Percentiles rank a stretch among this genome's conserved stretches.
These are phyloP conservation scores for Myodes glareolus DNA, from an alignment of 2,113 vertebrate species.

Conservation along the genomic window DNA sequence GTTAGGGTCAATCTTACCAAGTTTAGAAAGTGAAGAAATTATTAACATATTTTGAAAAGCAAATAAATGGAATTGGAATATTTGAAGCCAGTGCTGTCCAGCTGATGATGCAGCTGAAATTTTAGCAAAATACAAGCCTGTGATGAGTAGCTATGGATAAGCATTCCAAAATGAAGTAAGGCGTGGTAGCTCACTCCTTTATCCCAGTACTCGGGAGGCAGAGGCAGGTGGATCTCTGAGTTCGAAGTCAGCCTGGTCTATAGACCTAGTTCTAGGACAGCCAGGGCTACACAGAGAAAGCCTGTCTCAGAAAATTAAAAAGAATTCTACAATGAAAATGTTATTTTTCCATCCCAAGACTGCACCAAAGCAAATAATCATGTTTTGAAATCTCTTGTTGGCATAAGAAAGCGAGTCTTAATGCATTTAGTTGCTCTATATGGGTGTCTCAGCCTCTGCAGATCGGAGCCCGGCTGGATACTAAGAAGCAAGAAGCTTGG, in stretches of 20 bases:
- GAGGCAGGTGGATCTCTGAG: not conserved
- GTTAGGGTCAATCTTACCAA: not conserved
- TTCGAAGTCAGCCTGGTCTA: not conserved
- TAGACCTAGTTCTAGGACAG: not conserved
- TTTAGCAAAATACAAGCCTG: not conserved
- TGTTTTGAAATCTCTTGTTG: not conserved
- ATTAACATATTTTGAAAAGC: constrained; percentile 69
- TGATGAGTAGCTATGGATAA: not conserved
- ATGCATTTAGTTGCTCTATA: not conserved
- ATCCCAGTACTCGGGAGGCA: not conserved
- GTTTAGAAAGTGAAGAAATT: constrained; percentile 53
- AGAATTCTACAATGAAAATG: not conserved
- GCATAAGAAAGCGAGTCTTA: not conserved
- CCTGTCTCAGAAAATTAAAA: not conserved
- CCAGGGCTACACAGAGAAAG: not conserved
- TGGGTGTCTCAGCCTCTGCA: not conserved
- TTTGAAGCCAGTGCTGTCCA: constrained; percentile 54
- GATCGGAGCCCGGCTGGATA: not conserved
- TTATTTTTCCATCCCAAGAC: not conserved
- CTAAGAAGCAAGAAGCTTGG: not conserved
- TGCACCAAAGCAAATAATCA: not conserved
- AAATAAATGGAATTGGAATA: constrained; percentile 59
- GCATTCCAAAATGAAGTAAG: not conserved
- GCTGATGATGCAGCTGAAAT: not conserved
- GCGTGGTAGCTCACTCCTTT: not conserved